A percentile compares a stretch with the other conserved stretches of the same genome.
These are phyloP conservation scores for Takifugu rubripes DNA, from an alignment of 2,797 vertebrate species.

Conservation along the genomic window DNA sequence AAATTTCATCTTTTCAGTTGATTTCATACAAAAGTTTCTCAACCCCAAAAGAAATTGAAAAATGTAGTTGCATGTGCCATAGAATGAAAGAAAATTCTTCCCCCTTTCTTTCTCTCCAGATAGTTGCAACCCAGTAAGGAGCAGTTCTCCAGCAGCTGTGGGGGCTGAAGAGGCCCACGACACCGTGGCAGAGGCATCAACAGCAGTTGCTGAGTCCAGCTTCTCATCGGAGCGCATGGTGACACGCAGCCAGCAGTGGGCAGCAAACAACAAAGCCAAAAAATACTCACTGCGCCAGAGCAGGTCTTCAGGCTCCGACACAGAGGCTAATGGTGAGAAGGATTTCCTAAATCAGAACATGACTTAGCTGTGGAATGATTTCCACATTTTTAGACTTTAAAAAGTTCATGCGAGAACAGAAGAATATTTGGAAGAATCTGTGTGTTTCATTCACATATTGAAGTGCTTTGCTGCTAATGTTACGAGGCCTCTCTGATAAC, in stretches of 20 bases:
- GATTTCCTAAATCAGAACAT: not conserved
- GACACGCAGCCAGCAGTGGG: conserved; percentile 92
- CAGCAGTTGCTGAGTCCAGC: conserved; percentile 40
- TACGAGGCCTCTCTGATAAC: conserved; percentile 25
- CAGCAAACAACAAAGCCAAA: conserved; percentile 82
- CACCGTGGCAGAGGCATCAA: conserved; percentile 24
- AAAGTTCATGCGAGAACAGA: conserved; percentile 6
- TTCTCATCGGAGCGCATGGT: conserved; percentile 89
- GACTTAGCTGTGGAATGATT: not conserved
- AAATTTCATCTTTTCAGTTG: too few species aligned
- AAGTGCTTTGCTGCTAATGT: conserved; percentile 2
- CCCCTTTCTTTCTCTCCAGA: conserved; percentile 30
- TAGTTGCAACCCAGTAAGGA: conserved; percentile 77
- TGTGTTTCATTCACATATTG: conserved; percentile 11
- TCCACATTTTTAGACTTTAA: not conserved
- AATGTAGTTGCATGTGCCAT: too few species aligned
- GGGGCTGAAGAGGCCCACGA: conserved; percentile 79
- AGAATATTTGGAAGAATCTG: not conserved
- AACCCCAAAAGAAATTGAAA: too few species aligned
- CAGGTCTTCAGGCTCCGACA: conserved; percentile 91
- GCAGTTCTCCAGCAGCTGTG: conserved; percentile 68
- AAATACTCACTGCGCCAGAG: conserved; percentile 92
- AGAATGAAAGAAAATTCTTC: too few species aligned
- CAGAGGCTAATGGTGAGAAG: conserved; percentile 77
- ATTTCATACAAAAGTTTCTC: too few species aligned